Conservation (phyloP, 2,888 invertebrate species). For the Drosophila flavopinicola region DNA sequence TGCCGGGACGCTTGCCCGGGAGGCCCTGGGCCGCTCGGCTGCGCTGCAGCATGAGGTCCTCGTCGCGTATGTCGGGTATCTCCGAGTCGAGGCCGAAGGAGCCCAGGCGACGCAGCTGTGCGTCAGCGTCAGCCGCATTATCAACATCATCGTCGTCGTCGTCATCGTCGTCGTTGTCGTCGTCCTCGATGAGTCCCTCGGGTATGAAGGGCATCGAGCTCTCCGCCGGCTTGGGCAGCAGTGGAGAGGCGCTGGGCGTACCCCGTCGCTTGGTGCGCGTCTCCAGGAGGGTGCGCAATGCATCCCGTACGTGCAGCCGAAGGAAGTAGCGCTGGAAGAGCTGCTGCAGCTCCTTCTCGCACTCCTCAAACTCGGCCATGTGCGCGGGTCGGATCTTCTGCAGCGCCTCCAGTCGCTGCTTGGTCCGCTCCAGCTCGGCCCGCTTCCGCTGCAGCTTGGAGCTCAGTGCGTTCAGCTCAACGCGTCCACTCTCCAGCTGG, state of each 20-base stretch:
- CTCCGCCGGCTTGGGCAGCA: constrained; percentile 81
- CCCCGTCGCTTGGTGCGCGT: constrained; percentile 72
- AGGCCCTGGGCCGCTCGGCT: constrained; percentile 27
- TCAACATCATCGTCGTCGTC: no score
- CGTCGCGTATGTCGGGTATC: constrained; percentile 78
- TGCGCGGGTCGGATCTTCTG: constrained; percentile 98
- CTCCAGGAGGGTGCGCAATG: constrained; percentile 92
- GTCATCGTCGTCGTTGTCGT: constrained; percentile 79
- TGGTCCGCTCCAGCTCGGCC: constrained; percentile 95
- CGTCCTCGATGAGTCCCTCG: constrained; percentile 83
- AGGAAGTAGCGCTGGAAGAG: constrained; percentile 95
- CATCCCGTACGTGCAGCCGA: constrained; percentile 94
- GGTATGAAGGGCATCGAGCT: constrained; percentile 83
- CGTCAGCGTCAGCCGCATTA: no score
- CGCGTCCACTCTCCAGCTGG: constrained; percentile 93
- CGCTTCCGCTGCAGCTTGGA: constrained; percentile 95
- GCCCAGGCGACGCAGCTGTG: constrained; percentile 18
- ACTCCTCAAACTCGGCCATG: constrained; percentile 96
- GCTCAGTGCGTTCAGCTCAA: constrained; percentile 94
- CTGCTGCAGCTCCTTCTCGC: constrained; percentile 93
- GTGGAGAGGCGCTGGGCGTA: constrained; percentile 77
- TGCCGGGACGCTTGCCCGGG: constrained; percentile 66
- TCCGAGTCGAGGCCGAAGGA: constrained; percentile 74
- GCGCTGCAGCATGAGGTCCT: constrained; percentile 69
- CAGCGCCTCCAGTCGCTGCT: constrained; percentile 95